Conservation (phyloP, 2,113 vertebrate genomes). For the Meriones unguiculatus region DNA sequence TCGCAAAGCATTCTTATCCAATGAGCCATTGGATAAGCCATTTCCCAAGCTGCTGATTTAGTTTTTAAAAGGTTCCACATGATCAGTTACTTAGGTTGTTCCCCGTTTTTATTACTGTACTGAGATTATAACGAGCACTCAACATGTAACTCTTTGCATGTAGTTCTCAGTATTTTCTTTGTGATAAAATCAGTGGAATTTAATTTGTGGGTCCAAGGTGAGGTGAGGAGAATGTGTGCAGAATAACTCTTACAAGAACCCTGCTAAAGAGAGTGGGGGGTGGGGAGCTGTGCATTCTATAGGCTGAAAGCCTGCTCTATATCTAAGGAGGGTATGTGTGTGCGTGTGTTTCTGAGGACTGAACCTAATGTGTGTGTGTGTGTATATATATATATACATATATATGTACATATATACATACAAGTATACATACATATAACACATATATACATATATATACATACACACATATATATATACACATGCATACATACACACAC, state of each 20-base stretch:
- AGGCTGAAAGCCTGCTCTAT: neutral
- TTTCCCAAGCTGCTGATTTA: neutral
- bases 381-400: too few species aligned
- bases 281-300: neutral
- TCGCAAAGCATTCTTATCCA: neutral
- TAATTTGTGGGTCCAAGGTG: neutral
- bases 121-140: neutral
- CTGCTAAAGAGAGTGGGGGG: neutral
- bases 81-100: conserved; percentile 41
- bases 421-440: too few species aligned
- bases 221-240: neutral
- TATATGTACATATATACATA: too few species aligned
- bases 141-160: neutral
- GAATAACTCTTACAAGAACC: neutral
- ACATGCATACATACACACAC: too few species aligned
- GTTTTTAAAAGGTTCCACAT: neutral
- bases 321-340: neutral
- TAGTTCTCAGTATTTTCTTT: neutral
- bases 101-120: conserved; percentile 20
- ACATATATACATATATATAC: too few species aligned
- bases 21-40: neutral
- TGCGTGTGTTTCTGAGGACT: neutral
- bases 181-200: neutral
- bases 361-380: neutral
- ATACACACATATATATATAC: too few species aligned